Base-by-base conservation (phyloP, 92 coral and sea anemone genomes). In the Palythoa caribaeorum region DNA sequence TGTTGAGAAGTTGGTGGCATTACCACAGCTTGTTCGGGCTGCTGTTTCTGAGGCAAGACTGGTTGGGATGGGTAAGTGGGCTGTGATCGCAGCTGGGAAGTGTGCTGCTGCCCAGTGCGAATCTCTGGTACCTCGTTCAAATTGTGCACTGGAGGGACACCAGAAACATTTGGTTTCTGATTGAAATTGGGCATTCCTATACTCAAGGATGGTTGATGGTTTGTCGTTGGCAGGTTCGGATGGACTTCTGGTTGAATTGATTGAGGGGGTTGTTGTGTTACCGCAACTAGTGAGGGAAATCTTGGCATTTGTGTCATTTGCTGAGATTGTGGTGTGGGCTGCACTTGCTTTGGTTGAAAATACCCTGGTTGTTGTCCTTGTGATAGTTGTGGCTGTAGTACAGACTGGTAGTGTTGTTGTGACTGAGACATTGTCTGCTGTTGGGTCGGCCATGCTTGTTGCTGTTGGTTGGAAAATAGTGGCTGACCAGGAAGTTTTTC, bases 371-470 rank as follows among this genome's bases (percentile, higher is more conserved):
- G 80, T 51, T 44, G 88, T 3, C 38, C 70, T 35, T 53, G 80
- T 84, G 57, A 75, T 63, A 17, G 55, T 66, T 35, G 87, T 10
- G 77, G 59, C 38, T 66, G 87, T 47, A 66, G 35, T 70, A 63
- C 48, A 50, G 53, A 13, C 15, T 71, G 70, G 14, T 38, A 57
- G 10, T 52, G 21, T 10, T 28, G 87, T 20, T 69, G 87, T 39
- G 66, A 2, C 17, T 83, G 77, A 16, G 60, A 76, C 5, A n/a
- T 15, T 20, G 15, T 71, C 69, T 53, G 88, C 39, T 53, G 88
- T 72, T 72, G 88, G 38, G 80, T 54, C 15, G 21, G 88, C 80
- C 78, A 84, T 6, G 39, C 2, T 51, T 53, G 88, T 38, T 72
- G 86, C 39, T 81, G 75, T 39, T 66, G 59, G 75, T 47, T 38